These are phyloP conservation scores for Protobothrops flavoviridis DNA, from an alignment of 2,113 vertebrate genomes.

Conservation along the genomic window DNA sequence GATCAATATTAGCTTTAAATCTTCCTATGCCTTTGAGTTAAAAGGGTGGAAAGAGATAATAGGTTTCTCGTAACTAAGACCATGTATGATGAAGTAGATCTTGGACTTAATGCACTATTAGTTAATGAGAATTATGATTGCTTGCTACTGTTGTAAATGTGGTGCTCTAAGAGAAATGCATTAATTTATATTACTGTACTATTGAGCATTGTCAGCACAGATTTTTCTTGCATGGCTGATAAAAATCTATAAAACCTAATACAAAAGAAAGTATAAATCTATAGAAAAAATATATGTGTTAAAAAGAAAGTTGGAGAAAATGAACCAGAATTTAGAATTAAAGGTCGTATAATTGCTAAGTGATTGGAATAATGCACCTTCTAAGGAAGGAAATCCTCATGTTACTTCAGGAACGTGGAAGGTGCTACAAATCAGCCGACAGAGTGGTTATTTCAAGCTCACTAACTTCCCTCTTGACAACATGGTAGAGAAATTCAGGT, in stretches of 20 bases:
- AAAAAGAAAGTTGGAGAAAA: not conserved
- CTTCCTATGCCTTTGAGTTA: not conserved
- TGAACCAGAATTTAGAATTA: not conserved
- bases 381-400: not conserved
- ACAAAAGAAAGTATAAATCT: not conserved
- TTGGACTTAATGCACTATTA: not conserved
- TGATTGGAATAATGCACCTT: not conserved
- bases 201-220: not conserved
- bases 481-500: not conserved
- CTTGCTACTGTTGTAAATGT: not conserved
- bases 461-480: not conserved
- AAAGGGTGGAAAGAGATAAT: not conserved
- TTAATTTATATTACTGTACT: not conserved
- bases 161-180: not conserved
- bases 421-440: not conserved
- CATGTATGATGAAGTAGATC: not conserved
- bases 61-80: not conserved
- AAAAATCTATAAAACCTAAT: not conserved
- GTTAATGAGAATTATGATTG: not conserved
- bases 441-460: not conserved
- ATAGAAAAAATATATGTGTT: not conserved
- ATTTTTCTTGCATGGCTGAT: not conserved
- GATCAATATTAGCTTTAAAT: not conserved
- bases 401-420: not conserved
- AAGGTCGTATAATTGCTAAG: not conserved